These are phyloP conservation scores for Dichetophora obliterata DNA, from an alignment of 2,888 invertebrate genomes.

Conservation along the genomic window DNA sequence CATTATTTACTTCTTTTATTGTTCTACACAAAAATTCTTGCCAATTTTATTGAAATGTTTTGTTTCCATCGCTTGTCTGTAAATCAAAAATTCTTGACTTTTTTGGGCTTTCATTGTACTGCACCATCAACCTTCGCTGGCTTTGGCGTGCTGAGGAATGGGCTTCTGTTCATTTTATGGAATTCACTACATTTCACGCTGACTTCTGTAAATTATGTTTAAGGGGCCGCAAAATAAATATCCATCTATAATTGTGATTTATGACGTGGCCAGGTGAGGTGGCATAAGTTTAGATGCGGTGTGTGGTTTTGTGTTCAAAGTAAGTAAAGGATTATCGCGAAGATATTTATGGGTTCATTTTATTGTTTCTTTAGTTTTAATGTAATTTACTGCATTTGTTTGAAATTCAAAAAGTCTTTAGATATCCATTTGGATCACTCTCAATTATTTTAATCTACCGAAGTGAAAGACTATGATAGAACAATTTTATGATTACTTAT, in stretches of 20 bases:
- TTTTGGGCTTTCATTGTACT: not conserved
- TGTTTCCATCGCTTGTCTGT: slow-evolving; percentile 23
- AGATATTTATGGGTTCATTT: too few relatives aligned
- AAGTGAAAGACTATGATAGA: too few relatives aligned
- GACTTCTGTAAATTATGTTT: slow-evolving; percentile 20
- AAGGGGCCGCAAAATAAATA: not conserved
- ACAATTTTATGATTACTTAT: too few relatives aligned
- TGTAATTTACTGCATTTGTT: too few relatives aligned
- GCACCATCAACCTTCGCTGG: not conserved
- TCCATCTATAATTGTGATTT: slow-evolving; percentile 22
- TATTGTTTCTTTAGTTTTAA: too few relatives aligned
- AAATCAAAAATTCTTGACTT: slow-evolving; percentile 13
- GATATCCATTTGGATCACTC: too few relatives aligned
- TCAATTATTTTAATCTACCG: too few relatives aligned
- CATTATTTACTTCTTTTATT: slow-evolving; percentile 4
- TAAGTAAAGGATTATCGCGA: too few relatives aligned
- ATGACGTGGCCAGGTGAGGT: not conserved
- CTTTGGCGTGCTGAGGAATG: slow-evolving; percentile 11
- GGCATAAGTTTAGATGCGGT: not conserved
- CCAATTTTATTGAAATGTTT: slow-evolving; percentile 25
- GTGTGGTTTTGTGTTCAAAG: not conserved
- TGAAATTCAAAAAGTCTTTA: too few relatives aligned
- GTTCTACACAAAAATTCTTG: not conserved
- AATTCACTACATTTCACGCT: slow-evolving; percentile 18
- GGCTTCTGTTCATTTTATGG: slow-evolving; percentile 2